Conservation (phyloP, 1,140 invertebrate genomes). For the Drosophila hydei region DNA sequence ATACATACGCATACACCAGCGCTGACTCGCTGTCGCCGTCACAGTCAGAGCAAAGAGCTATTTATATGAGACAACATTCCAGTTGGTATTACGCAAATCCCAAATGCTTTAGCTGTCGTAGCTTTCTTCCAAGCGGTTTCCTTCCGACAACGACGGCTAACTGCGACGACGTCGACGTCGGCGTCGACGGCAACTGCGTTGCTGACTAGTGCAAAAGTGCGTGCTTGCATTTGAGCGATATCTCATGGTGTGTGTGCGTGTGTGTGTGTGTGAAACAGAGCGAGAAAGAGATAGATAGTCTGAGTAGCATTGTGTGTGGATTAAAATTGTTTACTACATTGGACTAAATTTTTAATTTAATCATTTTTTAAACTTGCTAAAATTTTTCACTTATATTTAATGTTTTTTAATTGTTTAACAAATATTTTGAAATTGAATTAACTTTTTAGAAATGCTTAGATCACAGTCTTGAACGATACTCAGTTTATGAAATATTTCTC, state of each 20-base stretch:
- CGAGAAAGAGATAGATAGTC: background rate
- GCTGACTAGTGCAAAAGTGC: conserved; percentile 73
- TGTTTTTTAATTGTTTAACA: too few species aligned
- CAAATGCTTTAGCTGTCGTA: conserved; percentile 80
- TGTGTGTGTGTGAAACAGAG: background rate
- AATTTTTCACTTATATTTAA: too few species aligned
- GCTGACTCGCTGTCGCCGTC: conserved; percentile 25
- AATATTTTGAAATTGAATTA: too few species aligned
- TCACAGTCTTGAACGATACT: too few species aligned
- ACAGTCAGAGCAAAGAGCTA: conserved; percentile 53
- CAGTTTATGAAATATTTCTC: too few species aligned
- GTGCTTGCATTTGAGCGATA: conserved; percentile 69
- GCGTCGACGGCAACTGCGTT: conserved; percentile 10
- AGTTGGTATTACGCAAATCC: conserved; percentile 80
- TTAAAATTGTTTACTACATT: conserved; percentile 50
- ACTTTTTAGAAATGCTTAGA: too few species aligned
- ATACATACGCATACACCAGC: conserved; percentile 1
- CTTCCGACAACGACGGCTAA: conserved; percentile 60
- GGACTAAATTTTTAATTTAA: conserved; percentile 41
- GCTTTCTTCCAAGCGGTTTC: conserved; percentile 78
- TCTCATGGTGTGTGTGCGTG: conserved; percentile 42
- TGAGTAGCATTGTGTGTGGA: conserved; percentile 8
- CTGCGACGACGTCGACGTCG: conserved; percentile 25
- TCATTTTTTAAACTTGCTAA: too few species aligned
- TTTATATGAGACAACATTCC: conserved; percentile 81